A percentile compares a stretch with the other conserved stretches of the same genome.
These are phyloP conservation scores for Hemitrygon akajei DNA, from an alignment of 2,797 vertebrate genomes.

Conservation along the genomic window DNA sequence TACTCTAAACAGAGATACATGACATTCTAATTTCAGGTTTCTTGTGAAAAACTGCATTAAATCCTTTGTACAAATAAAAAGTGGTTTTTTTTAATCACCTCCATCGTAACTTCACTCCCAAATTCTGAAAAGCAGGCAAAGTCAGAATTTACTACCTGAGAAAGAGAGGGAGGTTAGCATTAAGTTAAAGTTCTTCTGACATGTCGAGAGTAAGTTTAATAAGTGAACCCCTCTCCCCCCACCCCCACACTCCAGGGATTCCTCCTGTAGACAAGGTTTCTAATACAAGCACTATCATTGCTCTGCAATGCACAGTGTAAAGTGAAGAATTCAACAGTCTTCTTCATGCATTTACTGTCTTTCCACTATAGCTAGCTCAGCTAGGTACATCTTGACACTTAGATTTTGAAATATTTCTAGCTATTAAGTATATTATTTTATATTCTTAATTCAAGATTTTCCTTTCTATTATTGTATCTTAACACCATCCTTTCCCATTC, in stretches of 20 bases:
- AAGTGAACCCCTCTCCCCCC: background rate
- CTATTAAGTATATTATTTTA: background rate
- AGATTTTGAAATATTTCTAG: background rate
- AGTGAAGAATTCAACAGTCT: background rate
- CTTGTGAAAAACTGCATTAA: background rate
- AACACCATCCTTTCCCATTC: background rate
- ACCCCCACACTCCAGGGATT: no score
- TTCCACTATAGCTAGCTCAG: background rate
- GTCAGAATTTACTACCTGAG: slow-evolving; percentile 26
- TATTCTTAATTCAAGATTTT: background rate
- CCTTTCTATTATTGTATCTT: no score
- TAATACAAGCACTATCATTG: background rate
- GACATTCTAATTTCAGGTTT: background rate
- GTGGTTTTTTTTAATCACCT: background rate
- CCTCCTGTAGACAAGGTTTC: background rate
- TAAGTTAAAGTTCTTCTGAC: background rate
- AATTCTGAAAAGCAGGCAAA: background rate
- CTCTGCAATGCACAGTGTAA: background rate
- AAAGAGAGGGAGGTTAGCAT: background rate
- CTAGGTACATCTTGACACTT: background rate
- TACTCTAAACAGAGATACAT: background rate
- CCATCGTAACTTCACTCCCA: background rate
- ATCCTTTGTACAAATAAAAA: background rate
- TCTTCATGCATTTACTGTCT: background rate
- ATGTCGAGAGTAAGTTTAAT: no score